Conservation (phyloP, 1,140 invertebrate species). For the Cephus cinctus region DNA sequence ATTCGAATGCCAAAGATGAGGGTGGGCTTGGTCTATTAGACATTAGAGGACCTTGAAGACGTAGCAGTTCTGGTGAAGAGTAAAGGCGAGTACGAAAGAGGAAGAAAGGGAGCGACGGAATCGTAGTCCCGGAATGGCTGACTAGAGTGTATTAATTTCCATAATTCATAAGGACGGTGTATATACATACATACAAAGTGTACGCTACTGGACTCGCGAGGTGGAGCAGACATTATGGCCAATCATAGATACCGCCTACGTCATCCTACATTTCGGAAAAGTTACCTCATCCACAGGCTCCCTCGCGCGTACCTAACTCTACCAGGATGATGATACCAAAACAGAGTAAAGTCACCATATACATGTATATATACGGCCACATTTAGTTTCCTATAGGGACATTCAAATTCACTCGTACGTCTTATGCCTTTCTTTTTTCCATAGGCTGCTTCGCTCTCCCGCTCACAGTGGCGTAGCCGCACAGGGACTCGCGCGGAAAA, state of each 20-base stretch:
- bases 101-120: neutral
- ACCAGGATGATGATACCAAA: too few species aligned
- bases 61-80: neutral
- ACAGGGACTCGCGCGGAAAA: too few species aligned
- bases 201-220: neutral
- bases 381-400: too few species aligned
- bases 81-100: neutral
- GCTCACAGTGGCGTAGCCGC: too few species aligned
- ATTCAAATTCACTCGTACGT: too few species aligned
- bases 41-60: neutral
- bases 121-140: neutral
- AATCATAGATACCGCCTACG: slow-evolving; percentile 6
- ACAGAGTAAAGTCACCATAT: too few species aligned
- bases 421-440: too few species aligned
- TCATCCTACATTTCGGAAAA: slow-evolving; percentile 5
- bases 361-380: too few species aligned
- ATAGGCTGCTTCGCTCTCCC: too few species aligned
- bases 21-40: neutral
- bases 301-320: too few species aligned
- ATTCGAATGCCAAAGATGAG: slow-evolving; percentile 9
- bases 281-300: neutral
- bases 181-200: neutral
- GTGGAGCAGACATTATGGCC: neutral
- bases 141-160: slow-evolving; percentile 25
- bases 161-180: slow-evolving; percentile 26